phyloP scores from a whole-genome alignment of 2,888 invertebrate species.

The Scaeva pyrastri region DNA sequence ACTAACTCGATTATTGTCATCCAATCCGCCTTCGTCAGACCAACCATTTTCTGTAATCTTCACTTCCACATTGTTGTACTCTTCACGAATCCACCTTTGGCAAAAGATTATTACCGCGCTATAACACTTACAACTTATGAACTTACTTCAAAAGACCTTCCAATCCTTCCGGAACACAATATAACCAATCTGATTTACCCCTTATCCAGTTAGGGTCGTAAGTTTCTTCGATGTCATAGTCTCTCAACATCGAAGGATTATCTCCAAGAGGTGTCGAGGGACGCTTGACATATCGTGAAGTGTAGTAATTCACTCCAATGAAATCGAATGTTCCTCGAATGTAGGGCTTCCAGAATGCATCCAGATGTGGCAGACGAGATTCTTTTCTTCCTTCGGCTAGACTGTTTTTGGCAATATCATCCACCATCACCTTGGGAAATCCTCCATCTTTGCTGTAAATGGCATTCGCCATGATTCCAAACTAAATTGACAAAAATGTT shows the following conservation, averaged over 20 bases:
- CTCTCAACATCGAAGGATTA: conserved; percentile 85
- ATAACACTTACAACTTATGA: background rate
- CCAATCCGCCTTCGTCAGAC: conserved; percentile 77
- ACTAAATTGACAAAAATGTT: conserved; percentile 71
- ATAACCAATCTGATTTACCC: conserved; percentile 79
- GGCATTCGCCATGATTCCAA: conserved; percentile 82
- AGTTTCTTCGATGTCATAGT: conserved; percentile 79
- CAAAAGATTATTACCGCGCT: conserved; percentile 52
- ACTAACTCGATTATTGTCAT: conserved; percentile 81
- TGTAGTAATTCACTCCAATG: conserved; percentile 80
- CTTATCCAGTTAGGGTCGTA: conserved; percentile 78
- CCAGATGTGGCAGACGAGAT: conserved; percentile 78
- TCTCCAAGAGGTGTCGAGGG: conserved; percentile 77
- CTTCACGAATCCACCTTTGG: conserved; percentile 85
- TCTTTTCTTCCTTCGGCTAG: conserved; percentile 79
- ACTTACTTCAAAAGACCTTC: conserved; percentile 77
- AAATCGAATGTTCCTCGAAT: conserved; percentile 79
- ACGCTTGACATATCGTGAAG: conserved; percentile 77
- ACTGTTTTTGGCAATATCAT: conserved; percentile 79
- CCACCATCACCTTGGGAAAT: conserved; percentile 80
- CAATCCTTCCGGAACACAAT: conserved; percentile 73
- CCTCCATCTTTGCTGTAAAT: conserved; percentile 79
- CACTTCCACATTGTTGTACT: conserved; percentile 85
- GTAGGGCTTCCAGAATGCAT: conserved; percentile 71
- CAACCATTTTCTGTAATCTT: conserved; percentile 87